A percentile compares a stretch with the other conserved stretches of the same genome.
Evolutionary conservation across 1,140 invertebrate genomes (phyloP).

Genomic region (Drosophila pruinosa): DNA sequence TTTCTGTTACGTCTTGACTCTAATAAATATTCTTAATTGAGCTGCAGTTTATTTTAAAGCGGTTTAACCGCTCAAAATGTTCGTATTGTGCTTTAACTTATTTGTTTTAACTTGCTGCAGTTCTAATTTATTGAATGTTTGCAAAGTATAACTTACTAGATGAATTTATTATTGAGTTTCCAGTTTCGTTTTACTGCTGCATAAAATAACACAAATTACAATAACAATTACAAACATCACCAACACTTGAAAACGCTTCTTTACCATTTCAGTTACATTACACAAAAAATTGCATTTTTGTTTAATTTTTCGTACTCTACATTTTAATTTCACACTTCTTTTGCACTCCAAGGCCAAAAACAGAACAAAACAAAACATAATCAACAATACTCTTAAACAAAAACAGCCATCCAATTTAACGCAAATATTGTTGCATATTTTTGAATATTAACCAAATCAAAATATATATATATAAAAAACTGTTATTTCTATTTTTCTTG

Average conservation of each 20-base stretch:
- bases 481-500: slow-evolving; percentile 78
- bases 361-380: slow-evolving; percentile 6
- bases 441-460: slow-evolving; percentile 42
- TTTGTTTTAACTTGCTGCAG: slow-evolving; percentile 18
- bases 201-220: slow-evolving; percentile 16
- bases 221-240: neutral
- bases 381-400: slow-evolving; percentile 30
- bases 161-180: slow-evolving; percentile 21
- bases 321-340: slow-evolving; percentile 11
- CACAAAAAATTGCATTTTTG: slow-evolving; percentile 18
- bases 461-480: slow-evolving; percentile 59
- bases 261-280: slow-evolving; percentile 29
- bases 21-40: neutral
- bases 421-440: slow-evolving; percentile 29
- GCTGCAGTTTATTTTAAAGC: neutral
- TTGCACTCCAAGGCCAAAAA: slow-evolving; percentile 43
- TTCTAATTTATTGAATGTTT: slow-evolving; percentile 22
- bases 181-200: slow-evolving; percentile 16
- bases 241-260: slow-evolving; percentile 25
- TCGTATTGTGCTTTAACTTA: slow-evolving; percentile 28
- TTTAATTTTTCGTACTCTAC: neutral
- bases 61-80: too few relatives aligned
- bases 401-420: slow-evolving; percentile 30
- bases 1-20: neutral
- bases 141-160: neutral